A percentile compares a stretch with the other conserved stretches of the same genome.
These are phyloP conservation scores for Spicauda simplicius DNA, from an alignment of 2,888 invertebrate species.

Conservation along the genomic window DNA sequence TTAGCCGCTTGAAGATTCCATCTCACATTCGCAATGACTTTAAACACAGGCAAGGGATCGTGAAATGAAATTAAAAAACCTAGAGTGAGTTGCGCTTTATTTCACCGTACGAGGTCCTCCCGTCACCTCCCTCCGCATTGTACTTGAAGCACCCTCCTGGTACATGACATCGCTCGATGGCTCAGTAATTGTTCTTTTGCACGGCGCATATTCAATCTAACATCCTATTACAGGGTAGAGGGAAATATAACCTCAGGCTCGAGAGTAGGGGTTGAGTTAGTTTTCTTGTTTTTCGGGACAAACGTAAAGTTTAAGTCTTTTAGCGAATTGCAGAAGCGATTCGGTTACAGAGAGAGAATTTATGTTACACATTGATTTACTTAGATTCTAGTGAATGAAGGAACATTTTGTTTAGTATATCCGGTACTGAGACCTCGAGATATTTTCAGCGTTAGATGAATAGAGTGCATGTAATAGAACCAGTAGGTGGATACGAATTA, in stretches of 20 bases:
- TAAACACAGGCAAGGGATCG: not conserved
- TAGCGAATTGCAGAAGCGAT: not conserved
- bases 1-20: too few relatives aligned
- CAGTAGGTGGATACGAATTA: too few relatives aligned
- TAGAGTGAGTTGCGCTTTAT: not conserved
- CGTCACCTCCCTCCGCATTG: not conserved
- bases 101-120: not conserved
- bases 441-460: too few relatives aligned
- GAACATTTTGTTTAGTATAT: too few relatives aligned
- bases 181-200: constrained; percentile 1
- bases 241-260: constrained; percentile 1
- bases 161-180: constrained; percentile 2
- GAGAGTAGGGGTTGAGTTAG: too few relatives aligned
- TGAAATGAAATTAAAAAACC: not conserved
- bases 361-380: too few relatives aligned
- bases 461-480: too few relatives aligned
- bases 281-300: too few relatives aligned
- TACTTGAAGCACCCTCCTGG: not conserved
- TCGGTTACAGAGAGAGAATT: too few relatives aligned
- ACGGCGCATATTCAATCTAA: constrained; percentile 3
- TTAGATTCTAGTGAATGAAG: too few relatives aligned
- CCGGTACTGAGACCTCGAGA: too few relatives aligned
- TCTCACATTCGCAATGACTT: too few relatives aligned
- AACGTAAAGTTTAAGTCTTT: not conserved
- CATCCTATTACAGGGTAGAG: not conserved